Base-by-base conservation (phyloP, 2,888 invertebrate species). In the Cosmopolites sordidus region DNA sequence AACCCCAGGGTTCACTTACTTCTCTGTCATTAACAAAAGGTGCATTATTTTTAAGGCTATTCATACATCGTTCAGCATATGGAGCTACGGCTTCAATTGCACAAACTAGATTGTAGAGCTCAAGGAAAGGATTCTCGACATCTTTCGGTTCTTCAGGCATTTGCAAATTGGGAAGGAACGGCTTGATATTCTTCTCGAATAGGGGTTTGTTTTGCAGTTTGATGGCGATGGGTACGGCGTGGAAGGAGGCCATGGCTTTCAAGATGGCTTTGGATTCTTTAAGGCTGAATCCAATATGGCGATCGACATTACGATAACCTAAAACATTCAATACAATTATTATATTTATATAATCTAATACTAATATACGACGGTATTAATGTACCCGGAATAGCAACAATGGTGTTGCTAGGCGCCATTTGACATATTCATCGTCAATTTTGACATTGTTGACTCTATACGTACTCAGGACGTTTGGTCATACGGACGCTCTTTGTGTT, bases 161-260 rank as follows among this genome's bases (percentile, higher is more conserved):
- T n/a, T 48, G 14, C 2, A 18, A 14, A n/a, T 17, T 11, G 4
- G 56, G 39, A 11, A 48, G 37, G 39, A 45, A 49, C 2, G 52
- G 51, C 27, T 15, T 33, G 12, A 58, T 41, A 14, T 58, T 55
- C 9, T 9, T 38, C 0, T 56, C 41, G 30, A 56, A 58, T 5
- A 58, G 48, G 16, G 27, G 40, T 18, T 48, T 53, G 11, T 58
- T 27, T 47, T 51, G 39, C 1, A 38, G 12, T 16, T 50, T 42
- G 9, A 58, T 50, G 16, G 56, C 58, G 14, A 56, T 30, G 16
- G 56, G 47, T 6, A 56, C 37, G 2, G 56, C 48, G 44, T 58
- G 58, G 17, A 58, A 56, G 1, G 53, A 46, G 33, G 58, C 56
- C 22, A 58, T 30, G 12, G 45, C 50, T 42, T 18, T 58, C 8